phyloP scores from a whole-genome alignment of 2,888 invertebrate genomes.

The Drosophila monieri region DNA sequence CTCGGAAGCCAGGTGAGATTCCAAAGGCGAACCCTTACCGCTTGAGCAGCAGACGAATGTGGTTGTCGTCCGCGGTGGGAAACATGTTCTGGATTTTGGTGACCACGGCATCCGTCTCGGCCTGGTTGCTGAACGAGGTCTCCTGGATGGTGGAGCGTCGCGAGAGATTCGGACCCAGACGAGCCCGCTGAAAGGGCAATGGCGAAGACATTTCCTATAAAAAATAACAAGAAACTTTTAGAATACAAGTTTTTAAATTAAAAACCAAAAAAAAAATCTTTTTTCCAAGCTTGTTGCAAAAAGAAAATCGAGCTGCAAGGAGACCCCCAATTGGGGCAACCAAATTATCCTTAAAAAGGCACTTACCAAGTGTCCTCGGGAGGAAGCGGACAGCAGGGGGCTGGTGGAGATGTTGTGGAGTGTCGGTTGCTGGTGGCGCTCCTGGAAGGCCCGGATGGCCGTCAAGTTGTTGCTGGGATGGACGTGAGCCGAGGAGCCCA shows the following conservation, averaged over 20 bases:
- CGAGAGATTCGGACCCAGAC: slow-evolving; percentile 78
- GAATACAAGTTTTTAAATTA: no score
- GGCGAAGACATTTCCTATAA: slow-evolving; percentile 83
- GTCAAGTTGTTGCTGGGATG: slow-evolving; percentile 87
- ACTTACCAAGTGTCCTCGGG: slow-evolving; percentile 76
- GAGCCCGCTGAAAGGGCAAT: slow-evolving; percentile 75
- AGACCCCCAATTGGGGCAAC: neutral
- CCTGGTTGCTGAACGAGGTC: slow-evolving; percentile 86
- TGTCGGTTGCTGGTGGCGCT: slow-evolving; percentile 82
- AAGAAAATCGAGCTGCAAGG: neutral
- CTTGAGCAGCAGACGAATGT: slow-evolving; percentile 93
- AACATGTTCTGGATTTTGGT: slow-evolving; percentile 94
- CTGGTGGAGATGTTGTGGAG: slow-evolving; percentile 83
- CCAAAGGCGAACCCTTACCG: slow-evolving; percentile 87
- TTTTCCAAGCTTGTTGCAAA: neutral
- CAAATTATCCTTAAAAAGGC: neutral
- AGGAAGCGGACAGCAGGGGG: slow-evolving; percentile 81
- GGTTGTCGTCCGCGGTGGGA: slow-evolving; percentile 94
- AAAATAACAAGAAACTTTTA: neutral
- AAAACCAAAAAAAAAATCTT: no score
- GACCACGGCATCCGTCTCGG: slow-evolving; percentile 90
- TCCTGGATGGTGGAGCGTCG: slow-evolving; percentile 85
- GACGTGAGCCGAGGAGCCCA: slow-evolving; percentile 80
- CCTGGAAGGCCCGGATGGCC: slow-evolving; percentile 87
- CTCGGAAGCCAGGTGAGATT: neutral